phyloP scores from a whole-genome alignment of 2,888 invertebrate genomes.

The Linyphia triangularis region DNA sequence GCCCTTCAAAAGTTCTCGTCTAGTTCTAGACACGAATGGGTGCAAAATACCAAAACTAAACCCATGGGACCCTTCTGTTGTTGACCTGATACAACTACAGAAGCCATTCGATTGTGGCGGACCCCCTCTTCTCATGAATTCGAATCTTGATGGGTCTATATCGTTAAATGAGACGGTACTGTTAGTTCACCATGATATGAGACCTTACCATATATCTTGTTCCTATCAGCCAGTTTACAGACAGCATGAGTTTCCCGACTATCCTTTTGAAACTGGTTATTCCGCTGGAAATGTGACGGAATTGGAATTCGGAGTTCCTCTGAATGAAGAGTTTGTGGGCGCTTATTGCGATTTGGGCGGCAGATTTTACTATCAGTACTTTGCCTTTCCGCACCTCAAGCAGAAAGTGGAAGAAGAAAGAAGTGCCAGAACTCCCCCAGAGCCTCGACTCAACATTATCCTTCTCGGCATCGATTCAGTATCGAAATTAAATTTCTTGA shows the following conservation, averaged over 20 bases:
- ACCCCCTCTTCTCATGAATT: conserved; percentile 19
- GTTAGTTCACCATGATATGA: conserved; percentile 19
- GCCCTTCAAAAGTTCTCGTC: background rate
- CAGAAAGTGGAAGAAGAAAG: conserved; percentile 30
- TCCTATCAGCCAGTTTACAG: conserved; percentile 34
- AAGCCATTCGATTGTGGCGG: conserved; percentile 37
- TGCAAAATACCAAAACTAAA: conserved; percentile 72
- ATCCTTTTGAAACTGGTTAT: conserved; percentile 15
- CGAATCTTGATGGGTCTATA: conserved; percentile 12
- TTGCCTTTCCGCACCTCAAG: conserved; percentile 49
- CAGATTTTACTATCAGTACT: conserved; percentile 57
- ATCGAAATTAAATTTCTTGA: conserved; percentile 87
- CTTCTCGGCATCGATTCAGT: conserved; percentile 92
- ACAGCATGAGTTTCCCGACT: background rate
- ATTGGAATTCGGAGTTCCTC: conserved; percentile 53
- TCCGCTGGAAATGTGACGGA: background rate
- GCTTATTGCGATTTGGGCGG: conserved; percentile 27
- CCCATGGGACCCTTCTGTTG: conserved; percentile 61
- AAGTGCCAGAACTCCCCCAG: background rate
- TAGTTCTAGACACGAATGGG: conserved; percentile 69
- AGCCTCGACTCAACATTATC: conserved; percentile 84
- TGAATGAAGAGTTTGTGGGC: conserved; percentile 63
- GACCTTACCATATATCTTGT: conserved; percentile 32
- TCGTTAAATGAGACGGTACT: conserved; percentile 37
- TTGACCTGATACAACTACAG: background rate